Evolutionary conservation across 2,888 invertebrate genomes (phyloP).

Genomic region (Brachyopa scutellaris): DNA sequence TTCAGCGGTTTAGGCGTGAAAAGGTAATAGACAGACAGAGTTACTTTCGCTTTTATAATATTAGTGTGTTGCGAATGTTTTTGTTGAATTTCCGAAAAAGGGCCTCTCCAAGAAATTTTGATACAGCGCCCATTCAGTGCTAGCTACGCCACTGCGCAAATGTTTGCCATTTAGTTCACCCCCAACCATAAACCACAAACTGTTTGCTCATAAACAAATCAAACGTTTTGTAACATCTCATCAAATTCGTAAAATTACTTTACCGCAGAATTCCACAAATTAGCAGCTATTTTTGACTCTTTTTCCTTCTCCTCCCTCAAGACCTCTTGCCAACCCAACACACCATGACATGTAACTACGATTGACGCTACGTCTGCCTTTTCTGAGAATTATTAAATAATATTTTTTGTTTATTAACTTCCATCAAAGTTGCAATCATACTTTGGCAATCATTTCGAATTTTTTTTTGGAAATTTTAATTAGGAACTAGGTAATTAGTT

Average conservation of each 20-base stretch:
- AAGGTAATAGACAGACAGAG: too few species aligned
- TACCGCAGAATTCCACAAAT: background rate
- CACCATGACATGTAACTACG: background rate
- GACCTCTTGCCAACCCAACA: background rate
- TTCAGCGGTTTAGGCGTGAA: too few species aligned
- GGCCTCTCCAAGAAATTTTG: too few species aligned
- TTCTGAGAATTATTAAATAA: background rate
- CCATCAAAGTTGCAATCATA: background rate
- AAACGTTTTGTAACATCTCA: too few species aligned
- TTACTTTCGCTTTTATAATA: too few species aligned
- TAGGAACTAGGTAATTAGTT: constrained; percentile 20
- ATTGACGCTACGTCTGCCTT: background rate
- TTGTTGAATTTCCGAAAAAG: too few species aligned
- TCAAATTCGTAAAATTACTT: background rate
- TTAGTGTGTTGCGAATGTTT: too few species aligned
- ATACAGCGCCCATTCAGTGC: too few species aligned
- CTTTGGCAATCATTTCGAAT: background rate
- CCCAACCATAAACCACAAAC: too few species aligned
- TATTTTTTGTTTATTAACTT: background rate
- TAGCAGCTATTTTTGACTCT: background rate
- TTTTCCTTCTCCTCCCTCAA: background rate
- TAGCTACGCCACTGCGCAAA: too few species aligned
- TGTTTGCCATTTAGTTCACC: too few species aligned
- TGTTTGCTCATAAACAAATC: too few species aligned
- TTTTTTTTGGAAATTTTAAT: constrained; percentile 6